Evolutionary conservation across 2,797 vertebrate genomes (phyloP).

Genomic region (Urophycis tenuis): DNA sequence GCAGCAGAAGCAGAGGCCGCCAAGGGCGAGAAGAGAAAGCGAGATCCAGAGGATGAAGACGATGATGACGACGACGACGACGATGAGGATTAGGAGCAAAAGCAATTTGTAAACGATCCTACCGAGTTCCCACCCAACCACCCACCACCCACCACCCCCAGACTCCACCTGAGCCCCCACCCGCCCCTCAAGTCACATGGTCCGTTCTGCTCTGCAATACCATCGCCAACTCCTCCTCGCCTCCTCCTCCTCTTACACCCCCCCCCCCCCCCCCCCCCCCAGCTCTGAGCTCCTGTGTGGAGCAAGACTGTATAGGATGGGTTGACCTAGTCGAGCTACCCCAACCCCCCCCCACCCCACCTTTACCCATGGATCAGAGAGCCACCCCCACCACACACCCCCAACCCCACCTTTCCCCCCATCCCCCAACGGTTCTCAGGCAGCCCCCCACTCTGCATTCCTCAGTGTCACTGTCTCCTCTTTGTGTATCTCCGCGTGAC

Average conservation of each 20-base stretch:
- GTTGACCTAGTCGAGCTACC: constrained; percentile 72
- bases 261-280: constrained; percentile 30
- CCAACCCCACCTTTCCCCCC: constrained; percentile 40
- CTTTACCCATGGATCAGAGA: constrained; percentile 56
- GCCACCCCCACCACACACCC: constrained; percentile 45
- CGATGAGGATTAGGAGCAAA: constrained; percentile 69
- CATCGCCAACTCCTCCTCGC: constrained; percentile 5
- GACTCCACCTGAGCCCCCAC: constrained; percentile 37
- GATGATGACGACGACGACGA: constrained; percentile 80
- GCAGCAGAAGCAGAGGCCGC: constrained; percentile 59
- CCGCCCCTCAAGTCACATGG: constrained; percentile 59
- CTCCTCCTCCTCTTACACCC: no score
- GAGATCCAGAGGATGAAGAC: constrained; percentile 85
- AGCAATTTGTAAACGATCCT: constrained; percentile 50
- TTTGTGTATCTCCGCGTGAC: constrained; percentile 76
- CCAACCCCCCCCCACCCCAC: constrained; percentile 24
- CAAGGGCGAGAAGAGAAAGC: constrained; percentile 89
- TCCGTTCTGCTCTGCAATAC: constrained; percentile 65
- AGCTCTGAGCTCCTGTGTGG: constrained; percentile 71
- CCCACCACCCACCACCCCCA: constrained; percentile 52
- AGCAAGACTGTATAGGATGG: constrained; percentile 82
- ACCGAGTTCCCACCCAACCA: constrained; percentile 64
- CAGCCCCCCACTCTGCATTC: constrained; percentile 83
- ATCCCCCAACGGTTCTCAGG: constrained; percentile 71
- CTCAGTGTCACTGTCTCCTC: constrained; percentile 75